Conservation (phyloP, 2,113 vertebrate species). For the Puffinus mauretanicus region DNA sequence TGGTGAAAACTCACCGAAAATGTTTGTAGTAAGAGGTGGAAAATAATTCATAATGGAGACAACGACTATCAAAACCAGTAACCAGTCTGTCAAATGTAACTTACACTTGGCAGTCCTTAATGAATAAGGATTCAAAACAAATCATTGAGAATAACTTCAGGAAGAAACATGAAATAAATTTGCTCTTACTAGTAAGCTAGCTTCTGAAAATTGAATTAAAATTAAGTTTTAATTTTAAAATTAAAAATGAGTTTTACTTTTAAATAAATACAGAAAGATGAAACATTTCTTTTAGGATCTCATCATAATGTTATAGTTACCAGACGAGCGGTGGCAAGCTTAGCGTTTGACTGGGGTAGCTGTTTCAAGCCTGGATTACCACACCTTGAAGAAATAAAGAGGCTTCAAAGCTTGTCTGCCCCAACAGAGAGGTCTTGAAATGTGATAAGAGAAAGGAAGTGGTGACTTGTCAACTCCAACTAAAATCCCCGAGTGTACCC, state of each 20-base stretch:
- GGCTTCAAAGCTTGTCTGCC: not conserved
- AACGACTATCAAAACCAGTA: not conserved
- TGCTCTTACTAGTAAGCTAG: not conserved
- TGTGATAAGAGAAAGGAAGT: not conserved
- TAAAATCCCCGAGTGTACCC: not conserved
- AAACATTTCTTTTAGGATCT: not conserved
- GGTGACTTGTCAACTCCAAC: not conserved
- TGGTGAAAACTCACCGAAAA: not conserved
- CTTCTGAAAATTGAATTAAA: not conserved
- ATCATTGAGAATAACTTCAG: not conserved
- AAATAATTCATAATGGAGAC: not conserved
- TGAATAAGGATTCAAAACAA: not conserved
- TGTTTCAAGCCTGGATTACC: not conserved
- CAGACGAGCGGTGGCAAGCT: not conserved
- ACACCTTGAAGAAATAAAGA: not conserved
- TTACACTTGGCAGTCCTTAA: not conserved
- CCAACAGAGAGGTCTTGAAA: not conserved
- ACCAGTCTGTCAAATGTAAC: not conserved
- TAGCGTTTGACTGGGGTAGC: not conserved
- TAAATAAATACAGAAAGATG: not conserved
- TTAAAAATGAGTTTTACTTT: not conserved
- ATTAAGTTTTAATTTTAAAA: not conserved
- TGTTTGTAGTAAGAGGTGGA: not conserved
- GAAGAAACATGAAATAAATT: not conserved
- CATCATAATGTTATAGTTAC: accelerated